Evolutionary conservation across 2,797 vertebrate species (phyloP).

Genomic region (Aselliscus stoliczkanus): DNA sequence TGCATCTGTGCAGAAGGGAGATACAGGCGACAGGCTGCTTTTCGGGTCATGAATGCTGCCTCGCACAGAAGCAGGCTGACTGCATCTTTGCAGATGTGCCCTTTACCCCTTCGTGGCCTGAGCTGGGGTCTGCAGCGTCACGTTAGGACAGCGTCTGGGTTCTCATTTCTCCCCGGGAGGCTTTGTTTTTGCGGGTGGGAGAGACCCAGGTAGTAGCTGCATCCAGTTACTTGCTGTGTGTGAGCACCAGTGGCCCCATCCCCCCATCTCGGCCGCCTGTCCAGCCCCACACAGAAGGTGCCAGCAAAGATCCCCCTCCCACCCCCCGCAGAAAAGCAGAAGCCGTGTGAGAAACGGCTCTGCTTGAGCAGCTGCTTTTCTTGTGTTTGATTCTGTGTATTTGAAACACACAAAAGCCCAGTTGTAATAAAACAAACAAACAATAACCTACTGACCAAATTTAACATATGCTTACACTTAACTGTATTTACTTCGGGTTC

Average conservation of each 20-base stretch:
- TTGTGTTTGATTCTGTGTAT: neutral
- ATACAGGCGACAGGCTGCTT: rapidly evolving
- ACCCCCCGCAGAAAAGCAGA: neutral
- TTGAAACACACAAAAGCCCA: neutral
- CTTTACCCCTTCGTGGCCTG: rapidly evolving
- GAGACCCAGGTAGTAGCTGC: rapidly evolving
- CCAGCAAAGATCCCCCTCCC: neutral
- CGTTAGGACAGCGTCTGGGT: neutral
- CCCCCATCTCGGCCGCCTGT: rapidly evolving
- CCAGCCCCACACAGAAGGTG: neutral
- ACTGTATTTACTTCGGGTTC: neutral
- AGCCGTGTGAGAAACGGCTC: neutral
- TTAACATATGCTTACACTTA: neutral
- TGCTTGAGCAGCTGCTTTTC: neutral
- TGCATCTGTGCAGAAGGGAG: rapidly evolving
- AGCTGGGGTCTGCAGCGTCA: neutral
- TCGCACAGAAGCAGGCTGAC: rapidly evolving
- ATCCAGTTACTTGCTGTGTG: neutral
- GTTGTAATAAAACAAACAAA: neutral
- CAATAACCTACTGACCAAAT: neutral
- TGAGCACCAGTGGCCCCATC: rapidly evolving
- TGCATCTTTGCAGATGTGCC: neutral
- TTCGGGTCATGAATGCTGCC: too few species aligned
- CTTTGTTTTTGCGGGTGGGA: neutral
- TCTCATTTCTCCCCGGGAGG: neutral